These are phyloP conservation scores for Deroplatys truncata DNA, from an alignment of 2,888 invertebrate genomes.

Conservation along the genomic window DNA sequence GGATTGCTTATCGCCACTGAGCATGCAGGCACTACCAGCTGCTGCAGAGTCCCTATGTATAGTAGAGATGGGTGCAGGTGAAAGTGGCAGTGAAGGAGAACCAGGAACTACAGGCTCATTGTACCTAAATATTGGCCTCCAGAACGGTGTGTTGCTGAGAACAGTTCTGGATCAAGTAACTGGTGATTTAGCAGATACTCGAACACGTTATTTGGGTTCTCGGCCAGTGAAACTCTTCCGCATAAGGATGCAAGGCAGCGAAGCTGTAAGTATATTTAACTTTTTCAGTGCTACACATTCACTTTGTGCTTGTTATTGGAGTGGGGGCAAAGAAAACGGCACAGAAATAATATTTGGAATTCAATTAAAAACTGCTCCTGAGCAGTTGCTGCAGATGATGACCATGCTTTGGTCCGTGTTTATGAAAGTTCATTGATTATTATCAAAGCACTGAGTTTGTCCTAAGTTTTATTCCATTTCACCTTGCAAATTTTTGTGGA, in stretches of 20 bases:
- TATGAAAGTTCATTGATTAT: slow-evolving; percentile 17
- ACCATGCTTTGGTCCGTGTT: slow-evolving; percentile 27
- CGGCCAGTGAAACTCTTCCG: slow-evolving; percentile 94
- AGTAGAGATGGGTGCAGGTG: slow-evolving; percentile 82
- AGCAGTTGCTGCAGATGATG: slow-evolving; percentile 11
- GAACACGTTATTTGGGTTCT: slow-evolving; percentile 94
- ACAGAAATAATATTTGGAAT: too few species aligned
- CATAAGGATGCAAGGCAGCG: slow-evolving; percentile 91
- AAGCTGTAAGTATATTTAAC: slow-evolving; percentile 62
- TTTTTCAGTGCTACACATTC: neutral
- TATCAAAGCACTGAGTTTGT: slow-evolving; percentile 17
- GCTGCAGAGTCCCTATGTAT: slow-evolving; percentile 95
- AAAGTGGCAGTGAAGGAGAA: slow-evolving; percentile 47
- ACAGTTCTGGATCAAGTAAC: slow-evolving; percentile 94
- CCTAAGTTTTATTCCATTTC: neutral
- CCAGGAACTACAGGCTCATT: slow-evolving; percentile 43
- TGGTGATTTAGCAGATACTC: slow-evolving; percentile 94
- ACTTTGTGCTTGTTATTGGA: neutral
- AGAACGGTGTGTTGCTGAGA: slow-evolving; percentile 90
- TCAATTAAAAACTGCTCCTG: neutral
- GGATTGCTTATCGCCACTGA: slow-evolving; percentile 91
- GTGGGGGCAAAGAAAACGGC: neutral
- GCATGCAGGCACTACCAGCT: slow-evolving; percentile 95
- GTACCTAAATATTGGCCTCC: slow-evolving; percentile 94
- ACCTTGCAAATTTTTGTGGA: neutral